A percentile compares a stretch with the other conserved stretches of the same genome.
These are phyloP conservation scores for Cardiocondyla obscurior DNA, from an alignment of 1,140 invertebrate species.

Conservation along the genomic window DNA sequence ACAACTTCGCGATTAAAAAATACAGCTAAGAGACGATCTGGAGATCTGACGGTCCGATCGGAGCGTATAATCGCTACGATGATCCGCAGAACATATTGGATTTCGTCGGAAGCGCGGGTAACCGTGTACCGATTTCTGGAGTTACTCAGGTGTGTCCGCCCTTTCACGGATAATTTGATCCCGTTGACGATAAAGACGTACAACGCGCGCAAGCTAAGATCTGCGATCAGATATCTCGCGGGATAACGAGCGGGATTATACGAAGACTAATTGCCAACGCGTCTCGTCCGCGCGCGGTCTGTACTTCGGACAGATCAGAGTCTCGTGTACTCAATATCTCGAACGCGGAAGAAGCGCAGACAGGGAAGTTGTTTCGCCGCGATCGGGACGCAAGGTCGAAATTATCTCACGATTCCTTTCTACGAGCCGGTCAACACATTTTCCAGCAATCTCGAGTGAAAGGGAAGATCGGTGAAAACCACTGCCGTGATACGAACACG, in stretches of 20 bases:
- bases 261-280: slow-evolving; percentile 77
- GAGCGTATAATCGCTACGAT: slow-evolving; percentile 37
- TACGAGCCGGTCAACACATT: slow-evolving; percentile 8
- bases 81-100: slow-evolving; percentile 60
- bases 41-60: slow-evolving; percentile 22
- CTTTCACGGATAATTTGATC: slow-evolving; percentile 79
- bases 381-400: slow-evolving; percentile 1
- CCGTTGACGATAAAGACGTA: slow-evolving; percentile 78
- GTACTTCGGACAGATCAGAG: slow-evolving; percentile 4
- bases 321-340: slow-evolving; percentile 60
- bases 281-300: slow-evolving; percentile 56
- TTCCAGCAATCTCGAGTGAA: slow-evolving; percentile 40
- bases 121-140: slow-evolving; percentile 69
- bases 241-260: slow-evolving; percentile 75
- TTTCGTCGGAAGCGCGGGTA: slow-evolving; percentile 54
- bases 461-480: slow-evolving; percentile 14
- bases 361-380: slow-evolving; percentile 58
- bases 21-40: not conserved
- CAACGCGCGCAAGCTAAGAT: slow-evolving; percentile 65
- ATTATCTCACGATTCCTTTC: not conserved
- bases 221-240: slow-evolving; percentile 73
- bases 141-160: slow-evolving; percentile 70
- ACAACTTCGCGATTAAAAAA: slow-evolving; percentile 11
- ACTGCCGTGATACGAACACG: not conserved
- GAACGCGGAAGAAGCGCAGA: slow-evolving; percentile 59